Evolutionary conservation across 2,113 vertebrate species (phyloP), one percentile per base, ranked within the genome.

Genomic region (Amblyornis subalaris): DNA sequence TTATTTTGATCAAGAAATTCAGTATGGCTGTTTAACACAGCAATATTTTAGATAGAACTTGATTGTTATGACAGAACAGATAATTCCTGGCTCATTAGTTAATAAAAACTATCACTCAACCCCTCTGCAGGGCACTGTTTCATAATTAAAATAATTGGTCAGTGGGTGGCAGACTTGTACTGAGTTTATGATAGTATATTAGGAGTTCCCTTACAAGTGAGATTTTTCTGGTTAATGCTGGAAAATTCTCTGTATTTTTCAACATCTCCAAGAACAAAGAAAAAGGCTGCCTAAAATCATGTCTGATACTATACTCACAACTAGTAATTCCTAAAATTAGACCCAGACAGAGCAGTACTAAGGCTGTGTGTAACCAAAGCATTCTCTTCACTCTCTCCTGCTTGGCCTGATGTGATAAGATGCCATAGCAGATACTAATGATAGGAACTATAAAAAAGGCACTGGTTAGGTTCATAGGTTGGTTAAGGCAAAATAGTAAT

Each of bases 141-240:
- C 74, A 53, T 64, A 89, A 76, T 70, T 71, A 92, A 94, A 91
- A 48, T 47, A 90, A 60, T 67, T 81, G 77, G 85, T 95, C 95
- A 88, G 84, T 65, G 54, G 93, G 87, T 96, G 97, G 95, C 93
- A 96, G 89, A 76, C 85, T 86, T 90, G 87, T n/a, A 89, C 74
- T n/a, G 35, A 73, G 15, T 79, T 72, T 33, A 40, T 23, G 80
- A 53, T 65, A 54, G 28, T 67, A 60, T 83, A 90, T 60, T 36
- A 11, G 28, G 31, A 9, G 5, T 57, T 90, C 29, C 53, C 17
- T 74, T 64, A 0, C 6, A 69, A 69, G 8, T 64, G 66, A 64
- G 24, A 71, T 82, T 42, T 88, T 91, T 75, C 64, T 87, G 24
- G 10, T 81, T 87, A 77, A 36, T 51, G 25, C 69, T 82, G 31